Evolutionary conservation across 53 echinoderm and acorn worm genomes (phyloP).

Genomic region (Antedon mediterranea): DNA sequence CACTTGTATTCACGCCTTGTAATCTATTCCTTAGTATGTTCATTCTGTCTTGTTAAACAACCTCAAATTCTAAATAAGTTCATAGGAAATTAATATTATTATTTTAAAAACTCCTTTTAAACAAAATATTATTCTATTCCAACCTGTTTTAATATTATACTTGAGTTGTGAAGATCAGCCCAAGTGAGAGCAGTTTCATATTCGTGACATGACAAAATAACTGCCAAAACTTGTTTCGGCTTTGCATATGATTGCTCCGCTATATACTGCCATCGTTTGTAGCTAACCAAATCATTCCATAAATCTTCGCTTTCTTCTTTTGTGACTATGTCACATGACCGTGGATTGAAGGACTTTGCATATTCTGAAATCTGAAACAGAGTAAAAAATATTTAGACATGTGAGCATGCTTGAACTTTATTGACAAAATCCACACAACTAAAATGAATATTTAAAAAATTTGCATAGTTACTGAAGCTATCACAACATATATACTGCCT

Average conservation of each 20-base stretch:
- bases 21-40: too few species aligned
- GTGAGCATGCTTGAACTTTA: too few species aligned
- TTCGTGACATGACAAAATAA: slow-evolving; percentile 49
- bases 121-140: neutral
- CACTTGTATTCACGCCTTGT: too few species aligned
- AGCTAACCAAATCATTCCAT: neutral
- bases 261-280: slow-evolving; percentile 52
- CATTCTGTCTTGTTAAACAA: too few species aligned
- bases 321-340: slow-evolving; percentile 5
- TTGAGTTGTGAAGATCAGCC: slow-evolving; percentile 46
- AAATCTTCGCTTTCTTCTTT: neutral
- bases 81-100: too few species aligned
- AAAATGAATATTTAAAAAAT: too few species aligned
- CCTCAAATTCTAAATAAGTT: too few species aligned
- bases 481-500: too few species aligned
- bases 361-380: slow-evolving; percentile 47
- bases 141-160: slow-evolving; percentile 45
- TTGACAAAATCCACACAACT: too few species aligned
- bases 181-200: slow-evolving; percentile 73
- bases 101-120: too few species aligned
- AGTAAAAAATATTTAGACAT: neutral
- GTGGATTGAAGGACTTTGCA: slow-evolving; percentile 22
- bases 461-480: too few species aligned
- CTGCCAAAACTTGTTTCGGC: slow-evolving; percentile 41
- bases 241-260: slow-evolving; percentile 35